Evolutionary conservation across 2,113 vertebrate genomes (phyloP).

Genomic region (Ageneiosus marmoratus): DNA sequence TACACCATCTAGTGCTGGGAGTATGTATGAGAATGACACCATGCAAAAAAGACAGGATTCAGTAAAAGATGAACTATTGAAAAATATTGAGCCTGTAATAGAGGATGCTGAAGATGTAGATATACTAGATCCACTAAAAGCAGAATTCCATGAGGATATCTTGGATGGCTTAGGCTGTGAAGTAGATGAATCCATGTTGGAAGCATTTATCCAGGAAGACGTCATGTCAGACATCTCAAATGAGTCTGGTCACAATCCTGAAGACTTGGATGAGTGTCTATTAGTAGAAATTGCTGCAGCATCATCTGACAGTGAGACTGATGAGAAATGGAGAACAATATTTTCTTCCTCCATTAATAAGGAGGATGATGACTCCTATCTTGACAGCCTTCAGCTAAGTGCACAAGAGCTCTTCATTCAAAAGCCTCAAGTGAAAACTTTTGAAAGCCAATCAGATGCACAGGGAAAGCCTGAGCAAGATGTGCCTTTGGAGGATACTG

Average conservation of each 20-base stretch:
- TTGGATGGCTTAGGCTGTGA: conserved; percentile 49
- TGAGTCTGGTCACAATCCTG: conserved; percentile 67
- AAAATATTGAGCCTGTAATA: conserved; percentile 40
- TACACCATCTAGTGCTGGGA: conserved; percentile 70
- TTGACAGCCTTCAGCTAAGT: conserved; percentile 73
- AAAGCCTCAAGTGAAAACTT: conserved; percentile 63
- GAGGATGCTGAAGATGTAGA: conserved; percentile 50
- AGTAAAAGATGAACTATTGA: conserved; percentile 50
- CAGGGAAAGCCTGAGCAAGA: conserved; percentile 47
- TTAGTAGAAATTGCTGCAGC: conserved; percentile 68
- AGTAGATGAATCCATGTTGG: conserved; percentile 62
- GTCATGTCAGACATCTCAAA: conserved; percentile 70
- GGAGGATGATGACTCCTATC: conserved; percentile 77
- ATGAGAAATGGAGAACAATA: conserved; percentile 77
- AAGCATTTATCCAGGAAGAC: conserved; percentile 68
- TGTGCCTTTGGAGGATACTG: conserved; percentile 59
- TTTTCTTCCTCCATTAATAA: conserved; percentile 80
- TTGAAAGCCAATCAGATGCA: conserved; percentile 34
- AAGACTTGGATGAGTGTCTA: conserved; percentile 69
- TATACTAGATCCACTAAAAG: conserved; percentile 41
- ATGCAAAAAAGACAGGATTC: conserved; percentile 58
- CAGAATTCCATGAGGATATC: conserved; percentile 44
- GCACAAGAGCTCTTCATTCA: conserved; percentile 77
- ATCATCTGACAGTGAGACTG: conserved; percentile 70
- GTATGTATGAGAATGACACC: conserved; percentile 70